A percentile compares a stretch with the other conserved stretches of the same genome.
Evolutionary conservation across 2,888 invertebrate genomes (phyloP).

Genomic region (Cerastis leucographa): DNA sequence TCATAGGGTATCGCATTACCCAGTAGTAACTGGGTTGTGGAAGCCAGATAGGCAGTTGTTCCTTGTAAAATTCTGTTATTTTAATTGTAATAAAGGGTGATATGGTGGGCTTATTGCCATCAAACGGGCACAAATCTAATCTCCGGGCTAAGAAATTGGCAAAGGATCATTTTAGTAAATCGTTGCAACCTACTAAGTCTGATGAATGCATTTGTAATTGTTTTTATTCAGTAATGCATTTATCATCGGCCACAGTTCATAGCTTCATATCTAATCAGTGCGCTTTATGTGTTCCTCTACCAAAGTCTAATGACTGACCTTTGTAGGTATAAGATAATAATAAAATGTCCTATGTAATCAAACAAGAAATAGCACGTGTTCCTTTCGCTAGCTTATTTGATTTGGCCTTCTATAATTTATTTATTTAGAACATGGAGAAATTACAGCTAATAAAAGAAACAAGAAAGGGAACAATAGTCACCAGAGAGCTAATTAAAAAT

Average conservation of each 20-base stretch:
- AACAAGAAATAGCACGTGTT: background rate
- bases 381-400: background rate
- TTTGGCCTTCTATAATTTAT: background rate
- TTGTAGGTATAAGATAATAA: background rate
- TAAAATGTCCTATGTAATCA: background rate
- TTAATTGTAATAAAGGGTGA: background rate
- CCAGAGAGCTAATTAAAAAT: too few relatives aligned
- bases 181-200: background rate
- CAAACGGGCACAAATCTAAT: background rate
- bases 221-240: conserved; percentile 12
- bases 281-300: background rate
- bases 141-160: background rate
- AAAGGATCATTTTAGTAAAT: background rate
- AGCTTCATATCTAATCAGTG: conserved; percentile 19
- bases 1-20: too few relatives aligned
- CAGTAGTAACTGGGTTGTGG: too few relatives aligned
- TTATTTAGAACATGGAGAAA: too few relatives aligned
- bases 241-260: conserved; percentile 5
- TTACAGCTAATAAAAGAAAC: too few relatives aligned
- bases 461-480: too few relatives aligned
- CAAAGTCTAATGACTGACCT: conserved; percentile 8
- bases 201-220: background rate
- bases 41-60: too few relatives aligned
- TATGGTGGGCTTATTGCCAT: background rate
- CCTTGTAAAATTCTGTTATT: too few relatives aligned